phyloP scores from a whole-genome alignment of 2,797 vertebrate genomes.

The Crocodylus rhombifer region DNA sequence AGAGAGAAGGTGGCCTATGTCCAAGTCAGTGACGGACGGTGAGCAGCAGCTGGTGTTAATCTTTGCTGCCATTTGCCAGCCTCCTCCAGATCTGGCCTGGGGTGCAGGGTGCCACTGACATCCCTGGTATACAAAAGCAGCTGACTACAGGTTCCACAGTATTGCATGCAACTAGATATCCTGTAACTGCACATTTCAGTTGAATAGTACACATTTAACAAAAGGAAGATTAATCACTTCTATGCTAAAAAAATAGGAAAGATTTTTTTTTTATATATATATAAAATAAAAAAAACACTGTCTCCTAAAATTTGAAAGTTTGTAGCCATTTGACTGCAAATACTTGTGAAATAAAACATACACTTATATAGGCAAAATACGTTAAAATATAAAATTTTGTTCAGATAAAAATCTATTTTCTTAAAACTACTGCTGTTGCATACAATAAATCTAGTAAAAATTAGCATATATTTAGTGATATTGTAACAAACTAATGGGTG shows the following conservation, averaged over 20 bases:
- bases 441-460: neutral
- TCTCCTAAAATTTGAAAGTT: neutral
- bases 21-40: too few relatives aligned
- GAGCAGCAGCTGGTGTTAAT: too few relatives aligned
- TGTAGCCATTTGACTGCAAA: neutral
- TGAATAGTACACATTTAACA: neutral
- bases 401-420: conserved; percentile 1
- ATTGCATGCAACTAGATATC: neutral
- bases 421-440: neutral
- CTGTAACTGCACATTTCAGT: neutral
- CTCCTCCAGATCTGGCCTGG: neutral
- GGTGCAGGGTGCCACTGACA: neutral
- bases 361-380: neutral
- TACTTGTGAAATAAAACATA: neutral
- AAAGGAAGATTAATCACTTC: neutral
- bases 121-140: too few relatives aligned
- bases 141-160: neutral
- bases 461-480: neutral
- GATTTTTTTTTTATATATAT: neutral
- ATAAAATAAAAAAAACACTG: neutral
- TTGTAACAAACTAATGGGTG: accelerated
- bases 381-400: neutral
- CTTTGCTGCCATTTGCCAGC: too few relatives aligned
- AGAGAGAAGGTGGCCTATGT: too few relatives aligned
- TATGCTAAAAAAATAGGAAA: neutral